Evolutionary conservation across 1,140 invertebrate species (phyloP).

Genomic region (Eurosta solidaginis): DNA sequence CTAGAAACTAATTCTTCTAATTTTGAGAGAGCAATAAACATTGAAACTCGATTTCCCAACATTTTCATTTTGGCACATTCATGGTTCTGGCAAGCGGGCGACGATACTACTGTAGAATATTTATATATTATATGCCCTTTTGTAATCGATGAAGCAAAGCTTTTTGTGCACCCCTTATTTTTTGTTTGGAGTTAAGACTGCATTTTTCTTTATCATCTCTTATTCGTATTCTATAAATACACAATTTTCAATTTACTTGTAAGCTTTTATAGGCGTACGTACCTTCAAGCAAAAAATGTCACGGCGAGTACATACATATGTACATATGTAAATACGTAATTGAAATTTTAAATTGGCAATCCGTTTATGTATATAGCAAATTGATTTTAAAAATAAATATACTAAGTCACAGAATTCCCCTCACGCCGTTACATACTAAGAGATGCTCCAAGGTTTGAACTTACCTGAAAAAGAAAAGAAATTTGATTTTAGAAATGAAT

Average conservation of each 20-base stretch:
- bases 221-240: not conserved
- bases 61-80: no score
- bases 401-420: no score
- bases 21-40: no score
- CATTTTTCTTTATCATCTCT: not conserved
- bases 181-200: not conserved
- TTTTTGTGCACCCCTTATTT: not conserved
- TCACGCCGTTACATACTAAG: no score
- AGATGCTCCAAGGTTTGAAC: no score
- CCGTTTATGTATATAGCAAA: not conserved
- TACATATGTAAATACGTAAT: not conserved
- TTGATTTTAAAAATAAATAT: not conserved
- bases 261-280: not conserved
- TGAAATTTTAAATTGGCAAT: not conserved
- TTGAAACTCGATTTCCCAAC: no score
- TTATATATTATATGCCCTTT: not conserved
- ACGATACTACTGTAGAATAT: no score
- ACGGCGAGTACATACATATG: not conserved
- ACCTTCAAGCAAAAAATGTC: no score
- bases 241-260: not conserved
- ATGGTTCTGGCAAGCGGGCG: no score
- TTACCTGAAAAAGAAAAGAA: no score
- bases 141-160: not conserved
- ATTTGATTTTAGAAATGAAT: no score
- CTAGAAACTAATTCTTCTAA: no score